Conservation (phyloP, 2,797 vertebrate genomes). For the Danionella dracula region DNA sequence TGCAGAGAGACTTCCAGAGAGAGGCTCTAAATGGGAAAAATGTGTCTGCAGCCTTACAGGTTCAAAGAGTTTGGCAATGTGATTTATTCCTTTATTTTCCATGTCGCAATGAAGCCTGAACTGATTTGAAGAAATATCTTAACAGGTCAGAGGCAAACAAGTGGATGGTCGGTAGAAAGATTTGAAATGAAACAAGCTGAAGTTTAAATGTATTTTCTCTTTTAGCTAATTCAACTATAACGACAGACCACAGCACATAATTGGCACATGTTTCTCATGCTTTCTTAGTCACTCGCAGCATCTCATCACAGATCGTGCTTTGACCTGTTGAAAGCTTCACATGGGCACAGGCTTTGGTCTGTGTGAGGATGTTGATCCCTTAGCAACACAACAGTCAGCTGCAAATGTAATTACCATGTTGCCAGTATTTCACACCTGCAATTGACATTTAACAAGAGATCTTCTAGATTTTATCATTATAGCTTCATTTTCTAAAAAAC, state of each 20-base stretch:
- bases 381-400: not conserved
- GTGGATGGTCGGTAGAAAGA: not conserved
- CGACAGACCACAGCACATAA: too few relatives aligned
- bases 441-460: too few relatives aligned
- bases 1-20: conserved; percentile 23
- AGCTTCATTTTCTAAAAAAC: too few relatives aligned
- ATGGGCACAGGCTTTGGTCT: not conserved
- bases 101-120: conserved; percentile 31
- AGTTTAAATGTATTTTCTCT: not conserved
- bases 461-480: too few relatives aligned
- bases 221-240: too few relatives aligned
- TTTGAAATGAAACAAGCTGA: not conserved
- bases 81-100: conserved; percentile 33
- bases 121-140: conserved; percentile 25
- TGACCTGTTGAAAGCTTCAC: conserved; percentile 1
- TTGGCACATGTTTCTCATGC: not conserved
- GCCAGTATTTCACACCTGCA: too few relatives aligned
- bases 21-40: conserved; percentile 30
- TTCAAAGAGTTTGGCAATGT: conserved; percentile 35
- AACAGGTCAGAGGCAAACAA: conserved; percentile 22
- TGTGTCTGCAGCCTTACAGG: conserved; percentile 28
- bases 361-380: not conserved
- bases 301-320: conserved; percentile 6
- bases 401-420: too few relatives aligned
- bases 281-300: not conserved